These are phyloP conservation scores for Linnaemya tessellans DNA, from an alignment of 2,888 invertebrate species.

Conservation along the genomic window DNA sequence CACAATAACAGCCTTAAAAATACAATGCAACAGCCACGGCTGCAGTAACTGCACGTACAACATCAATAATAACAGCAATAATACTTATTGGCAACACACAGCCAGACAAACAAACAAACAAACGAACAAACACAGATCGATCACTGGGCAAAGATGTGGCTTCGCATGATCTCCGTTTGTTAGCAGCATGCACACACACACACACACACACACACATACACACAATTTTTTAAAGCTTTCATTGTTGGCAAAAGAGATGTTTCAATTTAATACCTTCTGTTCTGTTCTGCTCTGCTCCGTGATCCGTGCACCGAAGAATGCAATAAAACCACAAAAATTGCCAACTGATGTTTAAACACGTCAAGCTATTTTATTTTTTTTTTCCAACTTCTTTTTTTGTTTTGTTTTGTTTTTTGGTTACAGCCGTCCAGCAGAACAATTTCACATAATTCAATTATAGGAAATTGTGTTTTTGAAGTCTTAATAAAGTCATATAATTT, in stretches of 20 bases:
- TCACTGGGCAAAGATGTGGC: constrained; percentile 35
- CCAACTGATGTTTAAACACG: constrained; percentile 66
- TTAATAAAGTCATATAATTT: constrained; percentile 57
- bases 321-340: constrained; percentile 54
- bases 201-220: too few species aligned
- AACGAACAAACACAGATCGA: constrained; percentile 21
- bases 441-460: constrained; percentile 66
- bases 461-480: constrained; percentile 19
- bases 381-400: not conserved
- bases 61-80: constrained; percentile 48
- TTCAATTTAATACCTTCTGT: constrained; percentile 64
- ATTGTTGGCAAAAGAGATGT: constrained; percentile 62
- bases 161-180: constrained; percentile 54
- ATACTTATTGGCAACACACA: constrained; percentile 34
- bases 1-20: constrained; percentile 58
- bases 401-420: constrained; percentile 9
- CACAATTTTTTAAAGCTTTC: constrained; percentile 70
- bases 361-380: constrained; percentile 59
- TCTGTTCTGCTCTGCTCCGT: not conserved
- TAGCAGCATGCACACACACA: constrained; percentile 44
- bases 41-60: constrained; percentile 32
- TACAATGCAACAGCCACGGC: constrained; percentile 25
- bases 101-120: not conserved
- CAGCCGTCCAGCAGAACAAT: constrained; percentile 20
- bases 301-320: not conserved